Conservation (phyloP, 2,888 invertebrate genomes). For the Patella pellucida region DNA sequence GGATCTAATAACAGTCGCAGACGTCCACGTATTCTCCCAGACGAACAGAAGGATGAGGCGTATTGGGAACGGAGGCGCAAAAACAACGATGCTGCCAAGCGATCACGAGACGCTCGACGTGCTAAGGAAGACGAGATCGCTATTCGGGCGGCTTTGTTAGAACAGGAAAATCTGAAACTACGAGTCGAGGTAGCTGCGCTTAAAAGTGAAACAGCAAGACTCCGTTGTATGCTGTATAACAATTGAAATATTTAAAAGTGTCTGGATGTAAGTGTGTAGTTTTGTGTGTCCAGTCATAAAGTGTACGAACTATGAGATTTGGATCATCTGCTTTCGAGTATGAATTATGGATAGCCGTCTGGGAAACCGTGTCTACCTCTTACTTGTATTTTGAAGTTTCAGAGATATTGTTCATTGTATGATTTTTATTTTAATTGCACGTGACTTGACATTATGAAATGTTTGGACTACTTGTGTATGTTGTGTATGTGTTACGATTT, state of each 20-base stretch:
- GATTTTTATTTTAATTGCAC: too few relatives aligned
- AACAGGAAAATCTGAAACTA: conserved; percentile 87
- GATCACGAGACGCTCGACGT: conserved; percentile 89
- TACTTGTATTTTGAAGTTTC: too few relatives aligned
- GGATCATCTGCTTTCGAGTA: too few relatives aligned
- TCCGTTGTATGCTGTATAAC: conserved; percentile 74
- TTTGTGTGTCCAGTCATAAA: background rate
- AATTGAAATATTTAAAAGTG: conserved; percentile 36
- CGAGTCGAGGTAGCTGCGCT: conserved; percentile 79
- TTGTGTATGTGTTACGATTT: too few relatives aligned
- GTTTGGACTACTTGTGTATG: too few relatives aligned
- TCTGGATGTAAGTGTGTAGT: background rate
- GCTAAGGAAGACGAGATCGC: conserved; percentile 93
- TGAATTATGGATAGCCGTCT: too few relatives aligned
- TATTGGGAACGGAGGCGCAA: conserved; percentile 90
- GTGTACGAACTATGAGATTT: too few relatives aligned
- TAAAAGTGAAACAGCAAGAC: conserved; percentile 77
- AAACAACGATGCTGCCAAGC: conserved; percentile 95
- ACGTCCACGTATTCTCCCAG: conserved; percentile 62
- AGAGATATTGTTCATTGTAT: too few relatives aligned
- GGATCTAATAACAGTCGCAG: conserved; percentile 37
- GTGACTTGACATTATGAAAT: too few relatives aligned
- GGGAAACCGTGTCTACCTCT: too few relatives aligned
- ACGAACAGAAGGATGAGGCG: conserved; percentile 79
- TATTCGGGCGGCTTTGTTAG: conserved; percentile 87